A percentile compares a stretch with the other conserved stretches of the same genome.
phyloP scores from a whole-genome alignment of 2,888 invertebrate genomes.

The Lepidonotus clava region DNA sequence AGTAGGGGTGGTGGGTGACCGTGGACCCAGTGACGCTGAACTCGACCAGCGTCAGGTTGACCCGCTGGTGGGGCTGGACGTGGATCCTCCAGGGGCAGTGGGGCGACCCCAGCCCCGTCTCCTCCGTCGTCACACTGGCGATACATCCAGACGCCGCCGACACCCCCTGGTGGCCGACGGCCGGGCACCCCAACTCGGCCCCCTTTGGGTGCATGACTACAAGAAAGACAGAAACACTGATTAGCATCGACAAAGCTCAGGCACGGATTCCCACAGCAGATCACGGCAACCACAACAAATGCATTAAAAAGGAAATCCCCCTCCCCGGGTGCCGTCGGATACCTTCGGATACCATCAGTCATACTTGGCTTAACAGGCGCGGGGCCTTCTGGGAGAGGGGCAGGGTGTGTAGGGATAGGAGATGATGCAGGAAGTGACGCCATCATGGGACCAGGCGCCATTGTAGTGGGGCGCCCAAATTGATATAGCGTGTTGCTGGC shows the following conservation, averaged over 20 bases:
- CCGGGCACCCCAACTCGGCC: constrained; percentile 38
- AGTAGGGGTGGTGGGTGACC: background rate
- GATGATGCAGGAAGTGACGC: background rate
- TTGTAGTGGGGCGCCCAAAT: background rate
- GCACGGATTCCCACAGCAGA: too few species aligned
- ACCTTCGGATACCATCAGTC: background rate
- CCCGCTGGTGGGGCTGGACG: constrained; percentile 46
- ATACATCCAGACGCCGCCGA: constrained; percentile 18
- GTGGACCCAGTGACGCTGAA: background rate
- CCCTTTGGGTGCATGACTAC: constrained; percentile 45
- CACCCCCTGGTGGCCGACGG: constrained; percentile 13
- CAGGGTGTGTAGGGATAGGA: too few species aligned
- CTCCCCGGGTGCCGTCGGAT: too few species aligned
- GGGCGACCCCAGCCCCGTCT: constrained; percentile 43
- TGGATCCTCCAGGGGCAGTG: constrained; percentile 49
- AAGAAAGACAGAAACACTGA: constrained; percentile 20
- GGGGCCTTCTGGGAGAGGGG: too few species aligned
- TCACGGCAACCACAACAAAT: too few species aligned
- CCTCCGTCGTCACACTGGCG: constrained; percentile 23
- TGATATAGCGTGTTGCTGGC: constrained; percentile 24
- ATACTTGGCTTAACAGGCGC: too few species aligned
- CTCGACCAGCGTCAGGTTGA: constrained; percentile 54
- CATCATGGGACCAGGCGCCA: background rate
- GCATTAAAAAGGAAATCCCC: too few species aligned
- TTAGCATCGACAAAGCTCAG: too few species aligned